Conservation (phyloP, 1,140 invertebrate species). For the Centruroides vittatus region DNA sequence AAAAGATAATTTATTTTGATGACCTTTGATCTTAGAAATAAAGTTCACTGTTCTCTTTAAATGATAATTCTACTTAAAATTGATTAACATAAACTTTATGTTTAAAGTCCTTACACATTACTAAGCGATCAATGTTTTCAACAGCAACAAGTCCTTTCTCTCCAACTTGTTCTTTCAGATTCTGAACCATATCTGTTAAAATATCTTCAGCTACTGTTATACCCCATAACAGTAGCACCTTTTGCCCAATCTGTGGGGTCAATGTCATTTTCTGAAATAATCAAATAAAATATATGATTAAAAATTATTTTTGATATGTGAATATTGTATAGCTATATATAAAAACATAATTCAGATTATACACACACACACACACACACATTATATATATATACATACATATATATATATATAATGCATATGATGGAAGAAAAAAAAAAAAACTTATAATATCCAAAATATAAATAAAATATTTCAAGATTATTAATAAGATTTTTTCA, state of each 20-base stretch:
- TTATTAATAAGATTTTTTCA: no score
- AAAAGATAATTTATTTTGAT: not conserved
- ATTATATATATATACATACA: no score
- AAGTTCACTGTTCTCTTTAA: no score
- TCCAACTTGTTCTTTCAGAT: slow-evolving; percentile 21
- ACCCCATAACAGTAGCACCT: slow-evolving; percentile 26
- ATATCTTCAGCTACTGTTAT: slow-evolving; percentile 20
- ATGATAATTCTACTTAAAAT: not conserved
- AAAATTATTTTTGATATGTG: no score
- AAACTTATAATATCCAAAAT: no score
- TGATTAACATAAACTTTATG: not conserved
- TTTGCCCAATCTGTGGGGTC: slow-evolving; percentile 13
- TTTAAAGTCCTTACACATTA: slow-evolving; percentile 24
- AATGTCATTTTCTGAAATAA: not conserved
- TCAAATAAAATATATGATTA: not conserved
- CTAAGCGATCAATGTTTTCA: slow-evolving; percentile 29
- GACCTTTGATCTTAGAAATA: not conserved
- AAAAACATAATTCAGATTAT: no score
- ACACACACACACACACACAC: no score
- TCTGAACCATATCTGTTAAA: slow-evolving; percentile 18
- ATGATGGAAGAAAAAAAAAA: no score
- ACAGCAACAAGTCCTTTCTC: slow-evolving; percentile 38
- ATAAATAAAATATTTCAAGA: no score
- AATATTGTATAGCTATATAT: no score
- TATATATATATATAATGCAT: no score